A percentile compares a stretch with the other conserved stretches of the same genome.
Evolutionary conservation across 2,797 vertebrate genomes (phyloP).

Genomic region (Phaenicophaeus curvirostris): DNA sequence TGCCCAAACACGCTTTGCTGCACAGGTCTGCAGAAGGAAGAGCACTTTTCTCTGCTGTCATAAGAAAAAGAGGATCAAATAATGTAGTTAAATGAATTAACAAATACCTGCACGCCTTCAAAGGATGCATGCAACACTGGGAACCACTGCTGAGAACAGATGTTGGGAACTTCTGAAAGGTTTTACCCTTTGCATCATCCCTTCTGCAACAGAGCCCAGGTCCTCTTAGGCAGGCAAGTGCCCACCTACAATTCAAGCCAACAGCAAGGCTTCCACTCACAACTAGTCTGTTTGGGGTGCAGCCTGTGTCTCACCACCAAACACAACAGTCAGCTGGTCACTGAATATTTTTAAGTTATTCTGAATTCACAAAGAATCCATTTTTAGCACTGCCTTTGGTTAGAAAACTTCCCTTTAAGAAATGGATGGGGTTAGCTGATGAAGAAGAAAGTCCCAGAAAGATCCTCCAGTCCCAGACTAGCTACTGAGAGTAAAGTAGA

Average conservation of each 20-base stretch:
- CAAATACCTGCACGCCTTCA: not conserved
- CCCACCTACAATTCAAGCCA: not conserved
- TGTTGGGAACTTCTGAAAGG: not conserved
- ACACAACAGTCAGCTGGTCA: not conserved
- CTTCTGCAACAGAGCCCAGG: not conserved
- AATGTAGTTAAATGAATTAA: not conserved
- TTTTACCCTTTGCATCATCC: not conserved
- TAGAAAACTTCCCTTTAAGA: not conserved
- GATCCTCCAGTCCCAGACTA: not conserved
- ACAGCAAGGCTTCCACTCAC: not conserved
- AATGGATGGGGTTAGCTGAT: not conserved
- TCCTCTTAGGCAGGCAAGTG: not conserved
- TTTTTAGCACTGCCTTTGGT: not conserved
- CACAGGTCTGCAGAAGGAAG: not conserved
- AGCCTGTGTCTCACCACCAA: not conserved
- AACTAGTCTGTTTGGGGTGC: not conserved
- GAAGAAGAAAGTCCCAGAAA: not conserved
- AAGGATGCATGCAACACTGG: not conserved
- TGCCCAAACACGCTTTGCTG: constrained; percentile 6
- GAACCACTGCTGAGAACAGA: not conserved
- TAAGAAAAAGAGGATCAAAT: not conserved
- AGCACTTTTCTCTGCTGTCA: not conserved
- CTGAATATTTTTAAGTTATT: not conserved
- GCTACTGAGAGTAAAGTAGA: accelerated
- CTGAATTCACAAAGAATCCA: not conserved